A percentile compares a stretch with the other conserved stretches of the same genome.
Evolutionary conservation across 1,140 invertebrate species (phyloP).

Genomic region (Drosophila navojoa): DNA sequence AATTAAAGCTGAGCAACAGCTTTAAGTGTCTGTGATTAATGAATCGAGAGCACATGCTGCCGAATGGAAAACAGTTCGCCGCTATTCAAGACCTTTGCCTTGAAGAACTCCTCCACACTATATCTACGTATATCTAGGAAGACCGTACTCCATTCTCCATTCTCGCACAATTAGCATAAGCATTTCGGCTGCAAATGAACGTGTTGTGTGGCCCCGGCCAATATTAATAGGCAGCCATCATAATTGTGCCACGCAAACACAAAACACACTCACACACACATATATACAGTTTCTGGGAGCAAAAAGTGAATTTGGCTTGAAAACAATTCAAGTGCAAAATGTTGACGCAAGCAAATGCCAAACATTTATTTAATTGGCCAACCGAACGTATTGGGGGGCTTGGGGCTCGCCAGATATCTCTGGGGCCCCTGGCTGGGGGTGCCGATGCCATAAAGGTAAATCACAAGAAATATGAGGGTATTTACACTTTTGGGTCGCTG

Average conservation of each 20-base stretch:
- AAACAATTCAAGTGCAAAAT: conserved; percentile 66
- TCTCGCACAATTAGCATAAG: no score
- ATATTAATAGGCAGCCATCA: conserved; percentile 60
- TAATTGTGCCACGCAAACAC: conserved; percentile 46
- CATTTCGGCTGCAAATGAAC: conserved; percentile 54
- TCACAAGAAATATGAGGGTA: conserved; percentile 81
- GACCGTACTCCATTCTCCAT: no score
- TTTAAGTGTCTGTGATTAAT: conserved; percentile 70
- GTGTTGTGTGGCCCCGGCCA: conserved; percentile 28
- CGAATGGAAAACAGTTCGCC: conserved; percentile 12
- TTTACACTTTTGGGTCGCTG: conserved; percentile 81
- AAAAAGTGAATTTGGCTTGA: conserved; percentile 39
- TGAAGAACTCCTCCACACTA: no score
- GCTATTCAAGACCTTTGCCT: conserved; percentile 7
- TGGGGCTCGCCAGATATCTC: background rate
- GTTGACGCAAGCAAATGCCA: conserved; percentile 68
- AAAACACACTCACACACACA: no score
- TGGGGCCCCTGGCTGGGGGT: conserved; percentile 13
- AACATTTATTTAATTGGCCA: conserved; percentile 73
- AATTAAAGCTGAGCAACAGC: conserved; percentile 57
- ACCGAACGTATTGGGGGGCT: conserved; percentile 2
- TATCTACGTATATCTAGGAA: background rate
- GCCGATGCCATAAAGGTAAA: conserved; percentile 73
- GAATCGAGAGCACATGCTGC: conserved; percentile 30
- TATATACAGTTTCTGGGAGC: no score